These are phyloP conservation scores for Venustaconcha ellipsiformis DNA, from an alignment of 1,140 invertebrate genomes.

Conservation along the genomic window DNA sequence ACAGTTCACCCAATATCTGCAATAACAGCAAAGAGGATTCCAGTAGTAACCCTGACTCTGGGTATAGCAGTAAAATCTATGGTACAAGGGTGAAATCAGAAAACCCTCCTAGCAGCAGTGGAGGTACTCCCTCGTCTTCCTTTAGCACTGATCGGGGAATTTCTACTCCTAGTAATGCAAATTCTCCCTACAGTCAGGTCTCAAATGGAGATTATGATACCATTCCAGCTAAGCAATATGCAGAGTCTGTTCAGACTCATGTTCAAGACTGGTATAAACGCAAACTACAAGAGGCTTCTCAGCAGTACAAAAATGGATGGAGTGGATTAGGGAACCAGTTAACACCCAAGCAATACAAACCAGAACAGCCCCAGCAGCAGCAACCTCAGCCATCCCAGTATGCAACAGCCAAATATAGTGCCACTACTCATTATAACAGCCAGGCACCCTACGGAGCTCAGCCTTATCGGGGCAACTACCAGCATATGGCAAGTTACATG, in stretches of 20 bases:
- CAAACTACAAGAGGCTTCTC: slow-evolving; percentile 53
- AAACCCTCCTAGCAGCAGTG: slow-evolving; percentile 38
- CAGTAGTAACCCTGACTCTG: slow-evolving; percentile 66
- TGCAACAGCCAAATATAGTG: no score
- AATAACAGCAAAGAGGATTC: slow-evolving; percentile 52
- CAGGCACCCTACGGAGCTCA: slow-evolving; percentile 8
- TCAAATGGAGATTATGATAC: slow-evolving; percentile 36
- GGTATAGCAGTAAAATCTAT: slow-evolving; percentile 62
- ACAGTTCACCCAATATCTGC: slow-evolving; percentile 30
- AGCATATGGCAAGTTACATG: slow-evolving; percentile 35
- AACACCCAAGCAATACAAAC: slow-evolving; percentile 4
- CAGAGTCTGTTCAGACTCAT: slow-evolving; percentile 42
- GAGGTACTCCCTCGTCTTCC: slow-evolving; percentile 58
- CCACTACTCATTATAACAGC: slow-evolving; percentile 11
- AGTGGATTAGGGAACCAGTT: no score
- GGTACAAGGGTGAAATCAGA: slow-evolving; percentile 27
- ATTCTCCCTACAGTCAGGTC: slow-evolving; percentile 47
- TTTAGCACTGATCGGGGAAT: slow-evolving; percentile 60
- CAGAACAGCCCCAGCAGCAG: background rate
- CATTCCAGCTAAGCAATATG: slow-evolving; percentile 32
- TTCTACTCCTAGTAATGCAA: slow-evolving; percentile 46
- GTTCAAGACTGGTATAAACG: slow-evolving; percentile 58
- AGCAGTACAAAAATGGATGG: slow-evolving; percentile 18
- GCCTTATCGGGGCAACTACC: slow-evolving; percentile 28
- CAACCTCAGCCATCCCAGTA: slow-evolving; percentile 6